phyloP scores from a whole-genome alignment of 2,888 invertebrate genomes.

The Drosophila recens region DNA sequence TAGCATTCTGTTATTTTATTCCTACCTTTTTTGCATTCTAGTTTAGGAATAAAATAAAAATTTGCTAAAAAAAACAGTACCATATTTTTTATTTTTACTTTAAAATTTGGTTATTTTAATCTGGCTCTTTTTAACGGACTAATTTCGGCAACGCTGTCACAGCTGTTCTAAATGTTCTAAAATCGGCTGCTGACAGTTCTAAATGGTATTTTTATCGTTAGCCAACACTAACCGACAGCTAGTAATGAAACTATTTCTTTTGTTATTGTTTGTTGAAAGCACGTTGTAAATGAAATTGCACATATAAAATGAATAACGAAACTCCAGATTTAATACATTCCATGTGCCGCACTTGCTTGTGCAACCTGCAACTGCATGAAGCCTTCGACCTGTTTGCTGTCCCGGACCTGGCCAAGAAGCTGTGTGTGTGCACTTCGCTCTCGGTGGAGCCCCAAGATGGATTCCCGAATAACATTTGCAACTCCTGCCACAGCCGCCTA shows the following conservation, averaged over 20 bases:
- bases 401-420: conserved; percentile 80
- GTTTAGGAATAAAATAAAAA: no score
- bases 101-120: no score
- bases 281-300: neutral
- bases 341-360: no score
- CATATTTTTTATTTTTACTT: no score
- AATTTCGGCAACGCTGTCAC: no score
- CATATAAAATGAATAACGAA: conserved; percentile 51
- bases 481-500: conserved; percentile 69
- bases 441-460: conserved; percentile 81
- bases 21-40: no score
- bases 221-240: neutral
- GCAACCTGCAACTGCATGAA: conserved; percentile 62
- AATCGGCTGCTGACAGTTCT: no score
- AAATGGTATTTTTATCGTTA: neutral
- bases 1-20: no score
- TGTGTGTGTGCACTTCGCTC: conserved; percentile 80
- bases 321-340: conserved; percentile 62
- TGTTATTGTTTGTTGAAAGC: no score
- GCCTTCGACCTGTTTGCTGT: conserved; percentile 76
- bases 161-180: no score
- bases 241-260: neutral
- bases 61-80: no score
- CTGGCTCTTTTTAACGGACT: no score
- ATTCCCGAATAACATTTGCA: conserved; percentile 79